Evolutionary conservation across 1,140 invertebrate genomes (phyloP).

Genomic region (Polypedilum pembai): DNA sequence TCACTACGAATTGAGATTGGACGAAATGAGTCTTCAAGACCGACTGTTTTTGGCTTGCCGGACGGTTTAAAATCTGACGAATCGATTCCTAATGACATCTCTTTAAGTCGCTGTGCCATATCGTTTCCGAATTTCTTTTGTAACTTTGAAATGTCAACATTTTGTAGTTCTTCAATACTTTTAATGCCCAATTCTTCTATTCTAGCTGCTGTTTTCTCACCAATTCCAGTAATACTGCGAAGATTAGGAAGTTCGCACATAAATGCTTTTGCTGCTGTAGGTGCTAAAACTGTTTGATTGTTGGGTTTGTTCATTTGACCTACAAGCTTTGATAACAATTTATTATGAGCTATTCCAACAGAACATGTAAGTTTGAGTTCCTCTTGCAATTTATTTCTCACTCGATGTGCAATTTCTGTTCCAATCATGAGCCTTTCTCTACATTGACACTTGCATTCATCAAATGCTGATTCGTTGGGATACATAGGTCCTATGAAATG

Average conservation of each 20-base stretch:
- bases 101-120: constrained; percentile 57
- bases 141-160: constrained; percentile 50
- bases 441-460: constrained; percentile 63
- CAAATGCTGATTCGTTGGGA: constrained; percentile 44
- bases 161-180: constrained; percentile 58
- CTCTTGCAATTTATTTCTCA: constrained; percentile 55
- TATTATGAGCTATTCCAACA: constrained; percentile 76
- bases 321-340: constrained; percentile 70
- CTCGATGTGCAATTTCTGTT: constrained; percentile 60
- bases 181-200: constrained; percentile 56
- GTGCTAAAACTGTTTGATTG: constrained; percentile 69
- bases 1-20: constrained; percentile 60
- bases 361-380: constrained; percentile 66
- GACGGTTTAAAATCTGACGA: constrained; percentile 58
- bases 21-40: constrained; percentile 66
- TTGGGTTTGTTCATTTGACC: constrained; percentile 67
- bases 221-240: constrained; percentile 62
- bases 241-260: constrained; percentile 54
- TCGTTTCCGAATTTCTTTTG: constrained; percentile 56
- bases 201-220: constrained; percentile 55
- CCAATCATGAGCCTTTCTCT: constrained; percentile 55
- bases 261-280: constrained; percentile 54
- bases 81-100: constrained; percentile 63
- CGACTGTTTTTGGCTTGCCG: constrained; percentile 59
- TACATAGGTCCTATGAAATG: constrained; percentile 50